These are phyloP conservation scores for Erythrolamprus reginae DNA, from an alignment of 2,113 vertebrate genomes.

Conservation along the genomic window DNA sequence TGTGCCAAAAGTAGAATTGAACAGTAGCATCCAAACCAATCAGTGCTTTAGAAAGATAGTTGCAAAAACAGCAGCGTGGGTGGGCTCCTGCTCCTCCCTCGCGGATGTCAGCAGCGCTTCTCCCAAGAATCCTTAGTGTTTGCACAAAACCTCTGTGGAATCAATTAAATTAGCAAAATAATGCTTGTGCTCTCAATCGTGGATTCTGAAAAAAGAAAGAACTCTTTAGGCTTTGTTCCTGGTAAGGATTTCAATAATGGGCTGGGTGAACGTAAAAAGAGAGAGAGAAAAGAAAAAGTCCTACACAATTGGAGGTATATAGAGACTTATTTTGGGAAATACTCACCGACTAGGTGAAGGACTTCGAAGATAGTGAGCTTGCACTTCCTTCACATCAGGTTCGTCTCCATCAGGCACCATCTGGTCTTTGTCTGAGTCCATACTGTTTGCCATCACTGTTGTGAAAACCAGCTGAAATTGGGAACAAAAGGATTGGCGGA, in stretches of 20 bases:
- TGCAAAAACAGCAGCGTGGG: background rate
- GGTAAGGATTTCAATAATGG: background rate
- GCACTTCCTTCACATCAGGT: conserved; percentile 64
- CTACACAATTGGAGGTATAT: fast-evolving
- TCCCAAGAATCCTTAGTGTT: background rate
- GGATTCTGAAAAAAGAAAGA: background rate
- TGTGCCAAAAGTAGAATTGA: background rate
- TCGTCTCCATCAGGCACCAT: conserved; percentile 68
- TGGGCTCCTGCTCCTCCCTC: background rate
- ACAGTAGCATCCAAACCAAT: background rate
- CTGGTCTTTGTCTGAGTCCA: conserved; percentile 62
- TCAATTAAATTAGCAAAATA: background rate
- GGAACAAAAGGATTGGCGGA: conserved; percentile 4
- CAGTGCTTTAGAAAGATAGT: background rate
- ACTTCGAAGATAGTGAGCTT: conserved; percentile 88
- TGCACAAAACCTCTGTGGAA: fast-evolving
- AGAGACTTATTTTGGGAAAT: fast-evolving
- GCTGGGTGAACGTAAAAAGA: background rate
- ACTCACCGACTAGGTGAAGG: conserved; percentile 83
- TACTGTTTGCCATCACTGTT: conserved; percentile 76
- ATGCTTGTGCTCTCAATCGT: background rate
- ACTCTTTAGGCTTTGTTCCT: background rate
- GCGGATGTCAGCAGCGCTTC: background rate
- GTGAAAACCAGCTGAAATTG: background rate
- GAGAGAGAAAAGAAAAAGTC: background rate